Percentiles rank a stretch among this genome's conserved stretches.
Evolutionary conservation across 1,140 invertebrate species (phyloP).

Genomic region (Agraylea sexmaculata): DNA sequence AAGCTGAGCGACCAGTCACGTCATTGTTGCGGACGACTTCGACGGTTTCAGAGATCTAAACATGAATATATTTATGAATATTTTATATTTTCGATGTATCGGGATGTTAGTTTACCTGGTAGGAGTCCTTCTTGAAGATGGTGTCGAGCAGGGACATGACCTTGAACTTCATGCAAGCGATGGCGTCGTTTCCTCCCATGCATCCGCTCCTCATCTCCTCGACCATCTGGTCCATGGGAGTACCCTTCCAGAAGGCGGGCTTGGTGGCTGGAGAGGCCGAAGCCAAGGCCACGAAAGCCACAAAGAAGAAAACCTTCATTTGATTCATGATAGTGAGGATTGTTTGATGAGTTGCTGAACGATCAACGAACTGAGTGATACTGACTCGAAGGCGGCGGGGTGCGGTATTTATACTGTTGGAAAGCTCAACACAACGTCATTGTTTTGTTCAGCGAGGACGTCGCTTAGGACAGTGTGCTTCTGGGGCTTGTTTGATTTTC

Average conservation of each 20-base stretch:
- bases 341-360: slow-evolving; percentile 1
- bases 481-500: too few species aligned
- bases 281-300: slow-evolving; percentile 40
- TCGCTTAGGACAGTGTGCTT: too few species aligned
- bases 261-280: slow-evolving; percentile 49
- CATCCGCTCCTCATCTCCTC: slow-evolving; percentile 62
- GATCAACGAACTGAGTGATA: too few species aligned
- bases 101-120: too few species aligned
- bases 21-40: slow-evolving; percentile 62
- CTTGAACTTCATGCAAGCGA: slow-evolving; percentile 71
- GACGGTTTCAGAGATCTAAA: slow-evolving; percentile 57
- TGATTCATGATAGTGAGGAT: too few species aligned
- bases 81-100: slow-evolving; percentile 7
- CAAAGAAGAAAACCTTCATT: too few species aligned
- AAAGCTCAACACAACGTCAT: too few species aligned
- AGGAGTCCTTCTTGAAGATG: slow-evolving; percentile 63
- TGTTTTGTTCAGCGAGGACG: too few species aligned
- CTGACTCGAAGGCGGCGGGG: too few species aligned
- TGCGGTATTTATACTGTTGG: too few species aligned
- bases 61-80: slow-evolving; percentile 16
- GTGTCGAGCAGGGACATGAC: slow-evolving; percentile 63
- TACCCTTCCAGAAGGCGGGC: slow-evolving; percentile 53
- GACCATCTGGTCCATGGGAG: slow-evolving; percentile 54
- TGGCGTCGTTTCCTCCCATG: slow-evolving; percentile 58
- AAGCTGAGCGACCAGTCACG: slow-evolving; percentile 41